Conservation (phyloP, 2,797 vertebrate species). For the Crypturellus tataupa region DNA sequence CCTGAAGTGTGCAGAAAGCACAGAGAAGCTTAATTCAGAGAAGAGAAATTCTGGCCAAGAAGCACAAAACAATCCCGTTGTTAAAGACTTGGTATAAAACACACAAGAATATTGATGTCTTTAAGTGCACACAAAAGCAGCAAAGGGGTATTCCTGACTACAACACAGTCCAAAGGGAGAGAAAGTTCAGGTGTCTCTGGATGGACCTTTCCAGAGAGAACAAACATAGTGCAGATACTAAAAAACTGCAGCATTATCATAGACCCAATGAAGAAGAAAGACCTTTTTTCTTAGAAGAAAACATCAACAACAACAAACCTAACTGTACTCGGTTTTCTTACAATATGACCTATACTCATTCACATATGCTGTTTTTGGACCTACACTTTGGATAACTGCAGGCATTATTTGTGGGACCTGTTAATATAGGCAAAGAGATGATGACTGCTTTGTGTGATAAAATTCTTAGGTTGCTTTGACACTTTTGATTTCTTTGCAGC, state of each 20-base stretch:
- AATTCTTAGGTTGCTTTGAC: constrained; percentile 2
- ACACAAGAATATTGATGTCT: background rate
- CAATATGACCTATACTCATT: background rate
- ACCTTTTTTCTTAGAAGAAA: background rate
- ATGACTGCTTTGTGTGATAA: background rate
- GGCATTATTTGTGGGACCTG: background rate
- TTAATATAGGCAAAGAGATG: background rate
- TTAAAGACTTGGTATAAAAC: background rate
- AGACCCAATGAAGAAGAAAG: background rate
- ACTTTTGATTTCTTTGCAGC: background rate
- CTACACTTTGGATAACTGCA: background rate
- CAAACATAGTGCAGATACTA: background rate
- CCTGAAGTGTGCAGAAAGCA: background rate
- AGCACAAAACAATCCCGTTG: background rate
- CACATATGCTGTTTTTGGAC: background rate
- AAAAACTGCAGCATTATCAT: background rate
- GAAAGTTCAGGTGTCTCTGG: background rate
- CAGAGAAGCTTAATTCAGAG: background rate
- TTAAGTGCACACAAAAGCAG: background rate
- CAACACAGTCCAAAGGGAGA: background rate
- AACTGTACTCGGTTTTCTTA: too few relatives aligned
- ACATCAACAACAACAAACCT: too few relatives aligned
- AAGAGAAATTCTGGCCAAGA: background rate
- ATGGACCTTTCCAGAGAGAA: background rate
- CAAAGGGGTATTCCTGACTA: background rate